phyloP scores from a whole-genome alignment of 2,888 invertebrate genomes.

The Yponomeuta evonymella region DNA sequence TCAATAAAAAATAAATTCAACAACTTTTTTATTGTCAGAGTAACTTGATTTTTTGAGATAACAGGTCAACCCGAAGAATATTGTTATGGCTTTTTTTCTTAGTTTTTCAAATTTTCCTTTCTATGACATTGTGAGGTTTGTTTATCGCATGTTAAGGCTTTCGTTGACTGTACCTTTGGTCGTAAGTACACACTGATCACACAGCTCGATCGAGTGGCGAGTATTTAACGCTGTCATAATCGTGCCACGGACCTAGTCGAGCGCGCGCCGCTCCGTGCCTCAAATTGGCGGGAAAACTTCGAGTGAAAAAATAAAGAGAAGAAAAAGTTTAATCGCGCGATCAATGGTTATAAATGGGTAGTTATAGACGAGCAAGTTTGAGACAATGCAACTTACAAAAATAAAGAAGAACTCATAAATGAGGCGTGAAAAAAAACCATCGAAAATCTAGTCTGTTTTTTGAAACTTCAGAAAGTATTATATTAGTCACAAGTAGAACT shows the following conservation, averaged over 20 bases:
- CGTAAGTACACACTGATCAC: neutral
- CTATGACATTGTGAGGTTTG: no score
- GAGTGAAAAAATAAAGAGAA: conserved; percentile 2
- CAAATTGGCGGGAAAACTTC: conserved; percentile 16
- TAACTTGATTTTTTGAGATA: no score
- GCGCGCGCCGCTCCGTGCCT: conserved; percentile 33
- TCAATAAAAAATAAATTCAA: no score
- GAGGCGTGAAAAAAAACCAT: neutral
- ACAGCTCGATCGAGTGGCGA: conserved; percentile 12
- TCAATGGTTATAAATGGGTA: no score
- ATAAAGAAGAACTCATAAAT: neutral
- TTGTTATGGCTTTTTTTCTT: no score
- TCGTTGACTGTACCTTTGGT: neutral
- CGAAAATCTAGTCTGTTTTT: neutral
- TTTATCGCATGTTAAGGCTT: neutral
- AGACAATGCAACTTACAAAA: no score
- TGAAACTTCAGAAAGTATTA: neutral
- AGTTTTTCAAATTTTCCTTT: no score
- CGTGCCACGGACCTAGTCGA: conserved; percentile 34
- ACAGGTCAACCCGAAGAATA: no score
- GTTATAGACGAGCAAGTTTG: no score
- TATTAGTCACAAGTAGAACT: neutral
- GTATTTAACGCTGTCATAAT: conserved; percentile 38
- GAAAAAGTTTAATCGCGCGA: no score
- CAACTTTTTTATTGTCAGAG: no score